Percentiles rank a stretch among this genome's conserved stretches.
Evolutionary conservation across 2,797 vertebrate genomes (phyloP).

Genomic region (Okamejei kenojei): DNA sequence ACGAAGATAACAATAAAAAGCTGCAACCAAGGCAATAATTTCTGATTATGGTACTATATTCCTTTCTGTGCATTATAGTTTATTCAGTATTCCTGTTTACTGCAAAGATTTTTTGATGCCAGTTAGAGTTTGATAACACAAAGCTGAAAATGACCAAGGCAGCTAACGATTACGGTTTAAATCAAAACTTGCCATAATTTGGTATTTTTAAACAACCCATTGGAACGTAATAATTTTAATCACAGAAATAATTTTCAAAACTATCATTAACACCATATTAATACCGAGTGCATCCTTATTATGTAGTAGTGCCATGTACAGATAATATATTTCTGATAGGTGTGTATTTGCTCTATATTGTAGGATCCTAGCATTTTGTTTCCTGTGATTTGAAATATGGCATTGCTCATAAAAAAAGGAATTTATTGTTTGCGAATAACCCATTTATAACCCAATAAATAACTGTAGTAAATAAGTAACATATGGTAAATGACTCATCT

Average conservation of each 20-base stretch:
- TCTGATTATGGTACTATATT: too few relatives aligned
- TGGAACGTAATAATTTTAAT: neutral
- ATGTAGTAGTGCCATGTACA: neutral
- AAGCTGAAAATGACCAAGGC: neutral
- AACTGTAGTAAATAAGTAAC: conserved; percentile 14
- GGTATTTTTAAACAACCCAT: neutral
- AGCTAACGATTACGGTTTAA: neutral
- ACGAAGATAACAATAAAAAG: too few relatives aligned
- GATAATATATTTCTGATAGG: neutral
- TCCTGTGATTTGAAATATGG: neutral
- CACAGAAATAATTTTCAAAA: neutral
- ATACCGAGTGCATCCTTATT: neutral
- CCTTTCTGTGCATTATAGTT: neutral
- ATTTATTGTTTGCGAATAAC: neutral
- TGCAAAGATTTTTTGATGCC: neutral
- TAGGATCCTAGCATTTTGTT: neutral
- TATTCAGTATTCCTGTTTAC: neutral
- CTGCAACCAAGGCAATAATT: too few relatives aligned
- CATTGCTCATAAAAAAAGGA: neutral
- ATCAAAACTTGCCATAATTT: neutral
- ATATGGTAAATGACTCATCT: conserved; percentile 28
- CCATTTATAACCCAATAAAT: neutral
- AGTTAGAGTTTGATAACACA: neutral
- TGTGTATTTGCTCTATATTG: neutral
- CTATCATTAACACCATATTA: neutral